Base-by-base conservation (phyloP, 2,113 vertebrate species). In the Ceyx margarethae region DNA sequence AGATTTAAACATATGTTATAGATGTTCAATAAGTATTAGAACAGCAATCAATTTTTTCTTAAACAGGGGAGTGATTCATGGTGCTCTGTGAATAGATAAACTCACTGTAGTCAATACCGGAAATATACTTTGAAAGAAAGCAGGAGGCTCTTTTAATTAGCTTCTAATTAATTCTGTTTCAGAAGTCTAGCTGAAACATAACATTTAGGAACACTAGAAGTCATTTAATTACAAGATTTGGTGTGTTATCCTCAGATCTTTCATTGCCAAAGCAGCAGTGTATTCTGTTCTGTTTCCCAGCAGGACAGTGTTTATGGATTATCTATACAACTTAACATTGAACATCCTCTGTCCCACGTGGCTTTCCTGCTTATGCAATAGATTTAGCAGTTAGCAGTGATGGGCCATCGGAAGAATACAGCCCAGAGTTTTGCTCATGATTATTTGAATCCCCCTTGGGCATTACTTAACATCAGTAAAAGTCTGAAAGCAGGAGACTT, bases 1-100 rank as follows among this genome's bases (percentile, higher is more conserved):
- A 96, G 94, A 97, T 96, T 96, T 97, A 97, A 98, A 92, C 95
- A 96, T 96, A 90, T 95, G 91, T 96, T 98, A 96, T 89, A 97
- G 95, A 82, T 93, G 85, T 96, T 98, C 97, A 96, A 96, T 97
- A 97, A 95, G 92, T 90, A 97, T 97, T 97, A 97, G 90, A 96
- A 95, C 94, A 96, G 95, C 87, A 93, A 96, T 97, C 93, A 69
- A 92, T 97, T 97, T 96, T 97, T 96, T 87, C 86, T 96, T 96
- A 93, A 97, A 54, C 76, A 43, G 46, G 84, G 80, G 46, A 85
- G 66, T 95, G 94, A 97, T 96, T 97, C 95, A 97, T 81, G 60
- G 43, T 87, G 87, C 87, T 95, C 75, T 95, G 53, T 14, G 48
- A 96, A 71, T 50, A 97, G 73, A 90, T 89, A 81, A 95, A 97